Evolutionary conservation across 1,140 invertebrate species (phyloP), one percentile per base, ranked within the genome.

Genomic region (Drosophila varians): DNA sequence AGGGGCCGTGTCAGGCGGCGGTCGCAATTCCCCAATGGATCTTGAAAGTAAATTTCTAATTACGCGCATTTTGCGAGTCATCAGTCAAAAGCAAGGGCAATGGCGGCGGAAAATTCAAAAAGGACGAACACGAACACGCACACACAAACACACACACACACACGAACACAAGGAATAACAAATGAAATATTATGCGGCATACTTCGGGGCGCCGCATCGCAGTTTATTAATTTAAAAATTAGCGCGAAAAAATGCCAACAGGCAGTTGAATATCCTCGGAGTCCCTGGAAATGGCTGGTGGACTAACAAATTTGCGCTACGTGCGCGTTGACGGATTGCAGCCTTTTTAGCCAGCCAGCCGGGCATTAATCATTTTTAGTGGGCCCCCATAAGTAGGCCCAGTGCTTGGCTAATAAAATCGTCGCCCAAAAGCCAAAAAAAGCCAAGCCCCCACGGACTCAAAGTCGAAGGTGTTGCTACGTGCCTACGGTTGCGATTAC

Each of bases 31-130:
- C 82, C 82, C 82, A 87, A 77, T 86, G 82, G 82, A 84, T 87
- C 82, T 86, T 86, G 82, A 86, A 86, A 86, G 82, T 86, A 86
- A 86, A 86, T 86, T 86, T 86, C 82, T 86, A 86, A 86, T 86
- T 86, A 86, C 82, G 82, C 82, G 82, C 82, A 64, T 86, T 86
- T 86, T 86, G 73, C 82, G 69, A 86, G 82, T 86, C 82, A 86
- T 86, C 82, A 87, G 82, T 86, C 82, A 86, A 86, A 86, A 74
- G 74, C 69, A 74, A 58, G 43, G 57, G 64, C 46, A 34, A 57
- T 12, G 16, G 34, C 9, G 36, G 28, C n/a, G 7, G 14, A 12
- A 18, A 48, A 48, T 14, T 16, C 1, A 48, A 48, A 28, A 48
- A 28, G 9, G 11, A 23, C 12, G 18, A 7, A 36, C n/a, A n/a